Base-by-base conservation (phyloP, 2,113 vertebrate species). In the Clarias batrachus region DNA sequence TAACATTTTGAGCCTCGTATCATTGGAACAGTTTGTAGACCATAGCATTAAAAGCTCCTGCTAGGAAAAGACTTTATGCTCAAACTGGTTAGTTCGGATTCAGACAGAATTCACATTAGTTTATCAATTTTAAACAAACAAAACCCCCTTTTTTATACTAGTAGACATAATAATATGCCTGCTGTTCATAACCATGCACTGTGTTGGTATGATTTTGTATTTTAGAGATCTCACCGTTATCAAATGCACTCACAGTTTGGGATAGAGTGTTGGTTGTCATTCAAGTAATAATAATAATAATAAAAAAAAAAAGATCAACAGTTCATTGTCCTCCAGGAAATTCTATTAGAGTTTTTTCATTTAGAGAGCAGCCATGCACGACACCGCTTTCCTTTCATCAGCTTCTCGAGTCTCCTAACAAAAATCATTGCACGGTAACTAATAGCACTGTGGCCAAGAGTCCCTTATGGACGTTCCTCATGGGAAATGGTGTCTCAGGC, bases 381-480 rank as follows among this genome's bases (percentile, higher is more conserved):
- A 66, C 71, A 65, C 57, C 30, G 16, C 54, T 63, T 59, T 59
- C 11, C n/a, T 66, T 77, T 83, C n/a, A 85, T 73, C 41, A 41
- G 19, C 27, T 54, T 87, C n/a, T 76, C 13, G 52, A 37, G 30
- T 12, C 70, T 48, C 3, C 37, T 56, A 54, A 65, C 68, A 77
- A 57, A 83, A 83, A 63, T 73, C 80, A 82, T 37, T 74, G 25
- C 21, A 8, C 13, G 48, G 30, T 27, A 79, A 81, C 65, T 82
- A 73, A 86, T 33, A 73, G 59, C 65, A 52, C n/a, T 52, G 66
- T 56, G 33, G 27, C 68, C 41, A 57, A 12, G 54, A 48, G 27
- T 81, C 63, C 63, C 65, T 78, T 71, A 59, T 48, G 76, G 56
- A 19, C 77, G 48, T 65, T 30, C 19, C 17, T 30, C 25, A 73